Evolutionary conservation across 1,140 invertebrate species (phyloP).

Genomic region (Anastrepha ludens): DNA sequence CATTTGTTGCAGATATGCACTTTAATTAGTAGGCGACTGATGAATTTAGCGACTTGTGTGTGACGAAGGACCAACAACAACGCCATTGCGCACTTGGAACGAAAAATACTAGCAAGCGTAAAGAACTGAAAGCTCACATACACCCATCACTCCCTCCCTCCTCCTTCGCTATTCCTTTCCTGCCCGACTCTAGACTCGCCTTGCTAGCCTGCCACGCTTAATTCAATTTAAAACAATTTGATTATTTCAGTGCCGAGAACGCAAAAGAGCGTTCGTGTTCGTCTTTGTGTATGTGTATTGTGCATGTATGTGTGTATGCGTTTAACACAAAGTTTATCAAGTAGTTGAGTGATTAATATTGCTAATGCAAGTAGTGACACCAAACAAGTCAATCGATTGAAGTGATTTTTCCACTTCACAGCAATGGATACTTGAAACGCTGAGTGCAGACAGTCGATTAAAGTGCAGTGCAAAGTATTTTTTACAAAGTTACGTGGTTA

Average conservation of each 20-base stretch:
- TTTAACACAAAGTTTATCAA: constrained; percentile 11
- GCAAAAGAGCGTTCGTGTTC: background rate
- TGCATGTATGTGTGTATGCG: background rate
- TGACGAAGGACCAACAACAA: too few relatives aligned
- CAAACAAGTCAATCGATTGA: background rate
- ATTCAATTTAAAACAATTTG: constrained; percentile 26
- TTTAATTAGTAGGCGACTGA: too few relatives aligned
- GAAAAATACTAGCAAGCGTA: too few relatives aligned
- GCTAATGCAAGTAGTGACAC: background rate
- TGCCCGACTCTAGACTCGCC: background rate
- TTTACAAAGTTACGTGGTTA: background rate
- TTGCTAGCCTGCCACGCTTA: constrained; percentile 12
- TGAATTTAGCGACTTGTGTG: too few relatives aligned
- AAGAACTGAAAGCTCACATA: too few relatives aligned
- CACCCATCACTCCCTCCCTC: too few relatives aligned
- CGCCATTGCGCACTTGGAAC: too few relatives aligned
- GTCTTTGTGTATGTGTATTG: too few relatives aligned
- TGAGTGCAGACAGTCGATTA: background rate
- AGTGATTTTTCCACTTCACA: background rate
- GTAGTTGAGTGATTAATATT: background rate
- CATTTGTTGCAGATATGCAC: too few relatives aligned
- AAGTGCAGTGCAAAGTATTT: background rate
- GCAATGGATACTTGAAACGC: background rate
- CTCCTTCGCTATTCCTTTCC: too few relatives aligned
- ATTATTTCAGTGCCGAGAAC: background rate